Evolutionary conservation across 2,888 invertebrate species (phyloP), one percentile per base, ranked within the genome.

Genomic region (Andrena chrysosceles): DNA sequence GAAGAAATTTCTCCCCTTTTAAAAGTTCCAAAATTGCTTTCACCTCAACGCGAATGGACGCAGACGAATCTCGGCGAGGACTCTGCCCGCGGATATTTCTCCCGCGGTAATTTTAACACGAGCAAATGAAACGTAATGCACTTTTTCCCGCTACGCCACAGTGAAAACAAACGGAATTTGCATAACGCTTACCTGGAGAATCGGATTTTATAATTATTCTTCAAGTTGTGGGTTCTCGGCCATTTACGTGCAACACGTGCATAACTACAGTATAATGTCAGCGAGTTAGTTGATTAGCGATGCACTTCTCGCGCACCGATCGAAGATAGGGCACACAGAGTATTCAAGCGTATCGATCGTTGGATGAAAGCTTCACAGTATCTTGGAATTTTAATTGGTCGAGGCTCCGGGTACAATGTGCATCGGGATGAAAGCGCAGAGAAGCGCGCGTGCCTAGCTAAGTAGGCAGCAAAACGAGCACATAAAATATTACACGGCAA

Each of bases 31-130:
- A 62, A 82, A 77, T 77, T 66, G 66, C 72, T 77, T 67, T 23
- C 54, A 63, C 5, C 64, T 62, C 64, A 59, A 26, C 52, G 56
- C 20, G 13, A 23, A 20, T 59, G 26, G 42, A n/a, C 56, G 48
- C 35, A 63, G 33, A 75, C 77, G 49, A 7, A 26, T 2, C 26
- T 29, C 10, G 13, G 23, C 35, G 16, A 64, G 60, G 54, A 64
- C 63, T 3, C 13, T 56, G 63, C 56, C 56, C 60, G 35, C 1
- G 54, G 70, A 60, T 52, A 66, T 49, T 52, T 66, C 70, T 77
- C 73, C 63, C 75, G 52, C 52, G 74, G 64, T 80, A 80, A 80
- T 81, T 76, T 76, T 74, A 71, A 29, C 60, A 49, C 6, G 26
- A 60, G 49, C 20, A 64, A 77, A 79, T 72, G 71, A 72, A 79